Percentiles rank a stretch among this genome's conserved stretches.
These are phyloP conservation scores for Ophraella communa DNA, from an alignment of 2,888 invertebrate species.

Conservation along the genomic window DNA sequence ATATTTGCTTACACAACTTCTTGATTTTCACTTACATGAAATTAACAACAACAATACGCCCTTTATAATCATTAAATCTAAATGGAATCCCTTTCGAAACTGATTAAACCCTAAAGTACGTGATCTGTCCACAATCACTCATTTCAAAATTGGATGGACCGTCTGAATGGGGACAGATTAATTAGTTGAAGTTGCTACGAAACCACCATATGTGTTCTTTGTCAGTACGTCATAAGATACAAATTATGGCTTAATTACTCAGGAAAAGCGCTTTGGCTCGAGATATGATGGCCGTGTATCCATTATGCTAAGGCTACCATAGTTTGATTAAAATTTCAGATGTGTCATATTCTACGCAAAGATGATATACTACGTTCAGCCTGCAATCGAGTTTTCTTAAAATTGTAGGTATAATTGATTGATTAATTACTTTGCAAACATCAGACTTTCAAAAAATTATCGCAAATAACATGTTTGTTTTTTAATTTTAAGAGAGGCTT, in stretches of 20 bases:
- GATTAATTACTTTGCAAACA: no score
- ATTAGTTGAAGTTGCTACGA: slow-evolving; percentile 18
- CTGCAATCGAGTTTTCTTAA: no score
- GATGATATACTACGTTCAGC: background rate
- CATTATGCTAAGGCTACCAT: slow-evolving; percentile 14
- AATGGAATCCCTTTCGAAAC: background rate
- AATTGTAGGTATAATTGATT: no score
- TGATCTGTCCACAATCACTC: slow-evolving; percentile 18
- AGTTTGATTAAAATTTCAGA: slow-evolving; percentile 11
- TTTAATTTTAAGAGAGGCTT: no score
- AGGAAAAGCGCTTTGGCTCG: slow-evolving; percentile 13
- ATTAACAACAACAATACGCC: background rate
- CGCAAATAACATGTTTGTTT: no score
- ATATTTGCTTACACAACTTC: no score
- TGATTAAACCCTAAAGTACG: slow-evolving; percentile 2
- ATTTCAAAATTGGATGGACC: slow-evolving; percentile 21
- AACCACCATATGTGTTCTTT: slow-evolving; percentile 20
- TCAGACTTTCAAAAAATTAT: no score
- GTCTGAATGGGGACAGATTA: slow-evolving; percentile 22
- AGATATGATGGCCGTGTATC: slow-evolving; percentile 13
- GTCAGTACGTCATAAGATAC: slow-evolving; percentile 25
- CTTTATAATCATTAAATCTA: background rate
- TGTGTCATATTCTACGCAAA: background rate
- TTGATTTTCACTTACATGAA: background rate
- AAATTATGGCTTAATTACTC: slow-evolving; percentile 24